Conservation (phyloP, 2,888 invertebrate species). For the Pteria penguin region DNA sequence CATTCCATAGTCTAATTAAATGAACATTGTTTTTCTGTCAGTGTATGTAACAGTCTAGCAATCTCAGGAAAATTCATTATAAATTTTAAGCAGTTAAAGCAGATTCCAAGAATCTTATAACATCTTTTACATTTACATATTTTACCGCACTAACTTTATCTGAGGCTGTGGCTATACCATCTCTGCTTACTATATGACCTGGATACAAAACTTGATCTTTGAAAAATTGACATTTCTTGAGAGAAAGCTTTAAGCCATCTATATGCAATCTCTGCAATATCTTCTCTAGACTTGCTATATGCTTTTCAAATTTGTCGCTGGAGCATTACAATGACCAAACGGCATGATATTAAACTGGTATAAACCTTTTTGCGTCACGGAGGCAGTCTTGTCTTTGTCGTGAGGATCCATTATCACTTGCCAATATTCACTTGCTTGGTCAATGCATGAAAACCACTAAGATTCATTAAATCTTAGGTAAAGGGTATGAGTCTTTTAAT, state of each 20-base stretch:
- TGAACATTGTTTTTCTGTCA: constrained; percentile 30
- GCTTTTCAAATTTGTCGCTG: constrained; percentile 30
- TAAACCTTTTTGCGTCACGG: constrained; percentile 26
- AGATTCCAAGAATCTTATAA: constrained; percentile 39
- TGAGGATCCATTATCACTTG: constrained; percentile 22
- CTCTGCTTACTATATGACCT: constrained; percentile 34
- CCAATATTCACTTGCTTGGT: constrained; percentile 28
- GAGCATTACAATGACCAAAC: constrained; percentile 38
- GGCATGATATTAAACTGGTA: constrained; percentile 44
- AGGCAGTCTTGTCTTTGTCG: constrained; percentile 31
- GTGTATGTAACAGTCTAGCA: constrained; percentile 34
- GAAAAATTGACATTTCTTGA: constrained; percentile 41
- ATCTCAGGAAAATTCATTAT: constrained; percentile 36
- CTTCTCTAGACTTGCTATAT: constrained; percentile 23
- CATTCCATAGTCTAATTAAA: constrained; percentile 37
- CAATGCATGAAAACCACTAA: constrained; percentile 17
- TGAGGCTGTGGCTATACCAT: constrained; percentile 36
- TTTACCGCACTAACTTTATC: constrained; percentile 23
- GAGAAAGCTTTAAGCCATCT: constrained; percentile 42
- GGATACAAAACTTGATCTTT: constrained; percentile 21
- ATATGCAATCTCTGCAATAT: constrained; percentile 31
- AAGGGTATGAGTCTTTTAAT: constrained; percentile 19
- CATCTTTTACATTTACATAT: too few species aligned
- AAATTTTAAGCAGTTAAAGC: constrained; percentile 34
- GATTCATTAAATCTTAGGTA: constrained; percentile 26